Base-by-base conservation (phyloP, 2,888 invertebrate genomes). In the Epistrophella euchroma region DNA sequence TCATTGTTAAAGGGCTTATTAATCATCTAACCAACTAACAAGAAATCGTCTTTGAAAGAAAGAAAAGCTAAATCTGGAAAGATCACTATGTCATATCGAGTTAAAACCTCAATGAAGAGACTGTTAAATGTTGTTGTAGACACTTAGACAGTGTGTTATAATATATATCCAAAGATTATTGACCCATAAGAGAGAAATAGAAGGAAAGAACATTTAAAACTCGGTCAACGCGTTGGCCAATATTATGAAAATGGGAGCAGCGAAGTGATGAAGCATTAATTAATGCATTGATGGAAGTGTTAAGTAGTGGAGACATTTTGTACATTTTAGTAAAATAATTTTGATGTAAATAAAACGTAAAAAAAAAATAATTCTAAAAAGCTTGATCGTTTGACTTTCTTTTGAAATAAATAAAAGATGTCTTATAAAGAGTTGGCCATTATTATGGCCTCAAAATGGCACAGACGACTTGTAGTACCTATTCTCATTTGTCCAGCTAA, bases 231-330 rank as follows among this genome's bases (percentile, higher is more conserved):
- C 22, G 35, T 13, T 58, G 58, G 7, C 43, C 15, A 1, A 15
- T 19, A 2, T 15, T 2, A 1, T 11, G 10, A 10, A 55, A n/a
- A n/a, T 17, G 4, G 28, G 2, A 32, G 2, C 56, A 22, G 9
- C 7, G 9, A 25, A 52, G 15, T 52, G 52, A 52, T 9, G 15
- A 52, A 1, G 1, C 7, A 25, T 25, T 3, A 25, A 25, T 50
- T 22, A 15, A 56, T 56, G 28, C 10, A 56, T 28, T 28, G 9
- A 15, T 25, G 6, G 4, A 17, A 56, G 28, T 17, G 55, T 17
- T 56, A 17, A 32, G 4, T 25, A 55, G 56, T 35, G 35, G 35
- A 58, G 35, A 58, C 19, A 58, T 56, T 56, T 32, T 55, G 25
- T n/a, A 5, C 35, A 0, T 58, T 35, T 35, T 2, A 17, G 56